phyloP scores from a whole-genome alignment of 2,888 invertebrate species.

The Coelinius sp. region DNA sequence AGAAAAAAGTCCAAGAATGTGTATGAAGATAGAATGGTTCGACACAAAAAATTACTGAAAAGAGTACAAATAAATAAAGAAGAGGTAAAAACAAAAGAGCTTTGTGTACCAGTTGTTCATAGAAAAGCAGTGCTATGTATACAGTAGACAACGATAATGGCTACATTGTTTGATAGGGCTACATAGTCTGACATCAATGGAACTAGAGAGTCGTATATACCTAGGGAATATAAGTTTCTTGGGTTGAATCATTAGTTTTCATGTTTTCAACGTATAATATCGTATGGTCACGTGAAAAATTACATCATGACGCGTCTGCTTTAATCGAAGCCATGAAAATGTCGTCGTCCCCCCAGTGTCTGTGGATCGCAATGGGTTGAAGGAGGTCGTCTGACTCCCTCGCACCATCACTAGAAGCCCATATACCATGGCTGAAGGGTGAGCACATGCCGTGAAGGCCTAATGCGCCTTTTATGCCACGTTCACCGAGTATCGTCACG shows the following conservation, averaged over 20 bases:
- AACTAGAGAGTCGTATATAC: background rate
- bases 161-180: background rate
- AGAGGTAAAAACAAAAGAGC: background rate
- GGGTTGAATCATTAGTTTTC: background rate
- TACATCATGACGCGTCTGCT: background rate
- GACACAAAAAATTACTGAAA: background rate
- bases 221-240: background rate
- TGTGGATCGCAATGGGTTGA: background rate
- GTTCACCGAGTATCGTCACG: slow-evolving; percentile 36
- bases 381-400: background rate
- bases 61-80: background rate
- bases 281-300: no score
- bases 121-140: slow-evolving; percentile 4
- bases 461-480: slow-evolving; percentile 52
- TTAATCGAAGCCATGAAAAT: background rate
- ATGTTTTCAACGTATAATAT: no score
- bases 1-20: slow-evolving; percentile 22
- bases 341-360: background rate
- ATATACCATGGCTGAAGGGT: slow-evolving; percentile 21
- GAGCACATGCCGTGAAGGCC: slow-evolving; percentile 46
- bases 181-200: slow-evolving; percentile 2
- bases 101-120: background rate
- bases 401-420: background rate
- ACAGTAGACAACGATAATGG: background rate
- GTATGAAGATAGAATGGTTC: background rate